A percentile compares a stretch with the other conserved stretches of the same genome.
Evolutionary conservation across 2,888 invertebrate genomes (phyloP).

Genomic region (Parelbella ahira): DNA sequence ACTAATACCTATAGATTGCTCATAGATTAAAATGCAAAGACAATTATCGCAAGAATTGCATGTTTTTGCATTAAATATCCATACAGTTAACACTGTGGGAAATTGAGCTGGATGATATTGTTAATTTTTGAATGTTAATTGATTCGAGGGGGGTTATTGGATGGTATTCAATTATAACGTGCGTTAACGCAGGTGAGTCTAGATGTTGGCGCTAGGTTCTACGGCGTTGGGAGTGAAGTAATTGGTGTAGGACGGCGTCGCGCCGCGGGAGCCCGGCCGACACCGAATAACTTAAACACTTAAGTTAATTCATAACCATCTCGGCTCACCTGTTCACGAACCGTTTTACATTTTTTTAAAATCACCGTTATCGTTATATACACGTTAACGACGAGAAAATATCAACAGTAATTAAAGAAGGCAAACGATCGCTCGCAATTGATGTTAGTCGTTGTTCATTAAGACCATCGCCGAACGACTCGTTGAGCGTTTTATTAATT

Average conservation of each 20-base stretch:
- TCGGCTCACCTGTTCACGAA: constrained; percentile 74
- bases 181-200: no score
- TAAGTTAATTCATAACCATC: constrained; percentile 55
- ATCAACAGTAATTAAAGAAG: constrained; percentile 74
- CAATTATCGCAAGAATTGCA: no score
- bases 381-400: constrained; percentile 75
- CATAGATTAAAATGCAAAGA: no score
- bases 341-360: constrained; percentile 69
- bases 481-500: constrained; percentile 65
- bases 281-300: constrained; percentile 67
- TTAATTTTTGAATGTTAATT: no score
- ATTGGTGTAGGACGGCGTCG: constrained; percentile 35
- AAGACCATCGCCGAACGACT: constrained; percentile 44
- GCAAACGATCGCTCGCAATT: constrained; percentile 59
- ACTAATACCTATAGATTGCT: no score
- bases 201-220: no score
- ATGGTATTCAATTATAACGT: no score
- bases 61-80: no score
- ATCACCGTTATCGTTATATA: constrained; percentile 60
- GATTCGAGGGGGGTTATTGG: no score
- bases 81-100: no score
- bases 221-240: constrained; percentile 17
- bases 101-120: no score
- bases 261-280: constrained; percentile 54
- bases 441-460: constrained; percentile 63